Conservation (phyloP, 2,113 vertebrate genomes). For the Electrona antarctica region DNA sequence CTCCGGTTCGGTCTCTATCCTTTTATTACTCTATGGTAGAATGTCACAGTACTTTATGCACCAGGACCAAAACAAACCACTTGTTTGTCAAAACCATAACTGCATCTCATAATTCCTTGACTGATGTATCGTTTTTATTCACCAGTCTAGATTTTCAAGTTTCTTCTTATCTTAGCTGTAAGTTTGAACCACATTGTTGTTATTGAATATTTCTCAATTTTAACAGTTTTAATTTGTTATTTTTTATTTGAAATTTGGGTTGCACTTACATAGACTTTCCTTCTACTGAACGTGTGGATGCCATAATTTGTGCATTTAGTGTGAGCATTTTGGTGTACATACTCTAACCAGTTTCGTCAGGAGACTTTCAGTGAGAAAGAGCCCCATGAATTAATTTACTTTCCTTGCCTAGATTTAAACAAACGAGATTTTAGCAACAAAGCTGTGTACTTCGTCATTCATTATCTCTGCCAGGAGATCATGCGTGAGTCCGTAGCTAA, state of each 20-base stretch:
- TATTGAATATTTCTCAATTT: constrained; percentile 19
- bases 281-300: constrained; percentile 39
- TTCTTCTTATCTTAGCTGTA: constrained; percentile 24
- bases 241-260: constrained; percentile 43
- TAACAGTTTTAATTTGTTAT: constrained; percentile 22
- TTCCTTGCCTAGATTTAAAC: not conserved
- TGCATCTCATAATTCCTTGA: constrained; percentile 37
- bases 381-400: constrained; percentile 26
- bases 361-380: constrained; percentile 22
- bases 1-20: too few relatives aligned
- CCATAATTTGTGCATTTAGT: constrained; percentile 42
- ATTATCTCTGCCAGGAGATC: not conserved
- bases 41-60: constrained; percentile 43
- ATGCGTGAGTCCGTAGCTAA: too few relatives aligned
- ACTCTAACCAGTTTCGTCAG: constrained; percentile 16
- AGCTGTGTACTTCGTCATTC: constrained; percentile 13
- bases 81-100: constrained; percentile 32
- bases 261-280: constrained; percentile 29
- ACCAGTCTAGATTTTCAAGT: constrained; percentile 17
- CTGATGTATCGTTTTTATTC: constrained; percentile 35
- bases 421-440: constrained; percentile 1
- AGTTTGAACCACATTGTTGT: constrained; percentile 32
- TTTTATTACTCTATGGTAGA: not conserved
- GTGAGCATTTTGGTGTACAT: constrained; percentile 45
- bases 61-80: constrained; percentile 44